These are phyloP conservation scores for Chrysopa pallens DNA, from an alignment of 1,140 invertebrate species.

Conservation along the genomic window DNA sequence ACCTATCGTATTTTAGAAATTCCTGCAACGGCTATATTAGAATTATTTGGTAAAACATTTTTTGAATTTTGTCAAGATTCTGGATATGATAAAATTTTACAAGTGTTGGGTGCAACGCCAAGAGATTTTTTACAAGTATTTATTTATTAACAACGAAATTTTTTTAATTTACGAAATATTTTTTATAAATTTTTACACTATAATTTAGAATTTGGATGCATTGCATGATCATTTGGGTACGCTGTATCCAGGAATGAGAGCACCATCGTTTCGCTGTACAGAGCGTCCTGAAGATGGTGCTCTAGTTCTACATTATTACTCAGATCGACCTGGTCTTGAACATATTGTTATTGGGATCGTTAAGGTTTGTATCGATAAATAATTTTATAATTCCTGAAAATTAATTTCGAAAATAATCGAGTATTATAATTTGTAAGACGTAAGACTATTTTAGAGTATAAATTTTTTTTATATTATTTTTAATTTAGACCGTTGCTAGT, in stretches of 20 bases:
- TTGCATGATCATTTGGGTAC: constrained; percentile 87
- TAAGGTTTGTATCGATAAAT: constrained; percentile 40
- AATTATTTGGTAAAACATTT: constrained; percentile 85
- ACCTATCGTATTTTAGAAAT: constrained; percentile 46
- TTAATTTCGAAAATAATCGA: no score
- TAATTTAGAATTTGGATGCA: constrained; percentile 67
- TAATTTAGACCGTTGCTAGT: constrained; percentile 65
- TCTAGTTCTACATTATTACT: constrained; percentile 81
- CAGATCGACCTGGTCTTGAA: constrained; percentile 78
- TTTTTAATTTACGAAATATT: no score
- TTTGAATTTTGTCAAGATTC: constrained; percentile 91
- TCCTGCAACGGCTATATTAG: constrained; percentile 74
- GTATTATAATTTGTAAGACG: no score
- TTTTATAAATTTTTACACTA: neutral
- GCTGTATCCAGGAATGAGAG: constrained; percentile 82
- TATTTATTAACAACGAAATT: neutral
- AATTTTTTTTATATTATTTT: constrained; percentile 1
- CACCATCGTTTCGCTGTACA: constrained; percentile 81
- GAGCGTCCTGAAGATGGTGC: constrained; percentile 69
- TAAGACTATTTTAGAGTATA: neutral
- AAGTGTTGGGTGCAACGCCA: constrained; percentile 81
- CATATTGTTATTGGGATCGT: constrained; percentile 89
- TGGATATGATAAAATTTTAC: constrained; percentile 82
- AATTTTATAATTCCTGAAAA: neutral
- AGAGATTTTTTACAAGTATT: constrained; percentile 76